Conservation (phyloP, 1,140 invertebrate genomes). For the Macrobrachium rosenbergii region DNA sequence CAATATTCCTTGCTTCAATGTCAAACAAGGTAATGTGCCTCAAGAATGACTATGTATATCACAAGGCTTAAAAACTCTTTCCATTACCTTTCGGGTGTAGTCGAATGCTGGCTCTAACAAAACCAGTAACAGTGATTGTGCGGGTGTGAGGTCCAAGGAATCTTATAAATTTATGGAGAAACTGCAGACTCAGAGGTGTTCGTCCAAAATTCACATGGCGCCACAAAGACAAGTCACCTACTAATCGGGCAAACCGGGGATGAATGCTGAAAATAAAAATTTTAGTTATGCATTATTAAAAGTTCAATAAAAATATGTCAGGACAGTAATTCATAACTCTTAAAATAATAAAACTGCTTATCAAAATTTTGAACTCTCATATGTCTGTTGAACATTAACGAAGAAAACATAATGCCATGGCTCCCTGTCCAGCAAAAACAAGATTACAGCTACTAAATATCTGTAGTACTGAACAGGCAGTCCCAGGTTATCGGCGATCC, state of each 20-base stretch:
- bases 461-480: too few relatives aligned
- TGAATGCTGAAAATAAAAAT: constrained; percentile 47
- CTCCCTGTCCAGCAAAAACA: too few relatives aligned
- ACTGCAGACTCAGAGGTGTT: constrained; percentile 53
- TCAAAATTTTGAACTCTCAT: too few relatives aligned
- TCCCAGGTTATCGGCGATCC: too few relatives aligned
- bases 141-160: constrained; percentile 51
- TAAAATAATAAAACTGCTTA: not conserved
- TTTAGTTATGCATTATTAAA: not conserved
- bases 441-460: too few relatives aligned
- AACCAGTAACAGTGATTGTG: constrained; percentile 55
- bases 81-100: constrained; percentile 52
- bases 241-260: constrained; percentile 41
- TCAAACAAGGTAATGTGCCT: not conserved
- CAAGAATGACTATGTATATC: not conserved
- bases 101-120: constrained; percentile 41
- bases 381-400: too few relatives aligned
- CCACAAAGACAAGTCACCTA: constrained; percentile 50
- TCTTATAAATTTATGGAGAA: constrained; percentile 55
- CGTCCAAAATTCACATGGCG: constrained; percentile 52
- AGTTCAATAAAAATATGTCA: not conserved
- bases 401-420: too few relatives aligned
- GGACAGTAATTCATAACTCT: not conserved
- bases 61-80: not conserved
- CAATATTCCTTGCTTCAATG: too few relatives aligned